These are phyloP conservation scores for Trichogramma pretiosum DNA, from an alignment of 1,140 invertebrate species.

Conservation along the genomic window DNA sequence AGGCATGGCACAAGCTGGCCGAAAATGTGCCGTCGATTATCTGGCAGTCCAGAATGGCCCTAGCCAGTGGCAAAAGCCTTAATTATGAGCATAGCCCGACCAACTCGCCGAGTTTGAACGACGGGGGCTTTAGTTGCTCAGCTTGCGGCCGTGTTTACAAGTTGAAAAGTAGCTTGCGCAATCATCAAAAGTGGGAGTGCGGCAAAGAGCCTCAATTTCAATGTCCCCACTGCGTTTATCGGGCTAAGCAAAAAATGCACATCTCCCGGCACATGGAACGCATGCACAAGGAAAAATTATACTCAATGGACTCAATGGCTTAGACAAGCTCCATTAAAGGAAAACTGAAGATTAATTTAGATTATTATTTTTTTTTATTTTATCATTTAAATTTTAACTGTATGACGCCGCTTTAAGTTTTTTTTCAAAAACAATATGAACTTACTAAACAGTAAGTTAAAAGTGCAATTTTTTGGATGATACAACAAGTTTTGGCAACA, in stretches of 20 bases:
- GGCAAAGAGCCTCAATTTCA: slow-evolving; percentile 76
- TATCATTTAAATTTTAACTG: too few relatives aligned
- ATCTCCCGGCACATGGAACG: slow-evolving; percentile 78
- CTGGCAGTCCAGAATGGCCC: slow-evolving; percentile 37
- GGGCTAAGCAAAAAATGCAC: slow-evolving; percentile 78
- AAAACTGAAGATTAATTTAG: slow-evolving; percentile 17
- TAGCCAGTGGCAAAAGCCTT: slow-evolving; percentile 28
- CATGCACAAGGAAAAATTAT: slow-evolving; percentile 71
- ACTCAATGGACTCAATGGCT: slow-evolving; percentile 43
- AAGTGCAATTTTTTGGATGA: too few relatives aligned
- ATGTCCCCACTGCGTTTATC: slow-evolving; percentile 72
- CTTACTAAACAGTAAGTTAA: too few relatives aligned
- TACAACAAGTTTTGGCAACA: too few relatives aligned
- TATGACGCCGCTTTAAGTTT: too few relatives aligned
- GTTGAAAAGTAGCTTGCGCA: slow-evolving; percentile 71
- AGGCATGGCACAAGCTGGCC: slow-evolving; percentile 41
- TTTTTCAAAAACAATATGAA: too few relatives aligned
- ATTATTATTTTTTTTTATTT: too few relatives aligned
- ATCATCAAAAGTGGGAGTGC: slow-evolving; percentile 83
- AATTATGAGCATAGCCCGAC: too few relatives aligned
- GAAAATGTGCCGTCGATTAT: slow-evolving; percentile 40
- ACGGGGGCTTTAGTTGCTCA: slow-evolving; percentile 60
- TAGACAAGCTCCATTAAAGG: too few relatives aligned
- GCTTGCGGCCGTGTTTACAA: slow-evolving; percentile 76
- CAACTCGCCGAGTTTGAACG: slow-evolving; percentile 23